Evolutionary conservation across 2,888 invertebrate genomes (phyloP).

Genomic region (Lymantria monacha): DNA sequence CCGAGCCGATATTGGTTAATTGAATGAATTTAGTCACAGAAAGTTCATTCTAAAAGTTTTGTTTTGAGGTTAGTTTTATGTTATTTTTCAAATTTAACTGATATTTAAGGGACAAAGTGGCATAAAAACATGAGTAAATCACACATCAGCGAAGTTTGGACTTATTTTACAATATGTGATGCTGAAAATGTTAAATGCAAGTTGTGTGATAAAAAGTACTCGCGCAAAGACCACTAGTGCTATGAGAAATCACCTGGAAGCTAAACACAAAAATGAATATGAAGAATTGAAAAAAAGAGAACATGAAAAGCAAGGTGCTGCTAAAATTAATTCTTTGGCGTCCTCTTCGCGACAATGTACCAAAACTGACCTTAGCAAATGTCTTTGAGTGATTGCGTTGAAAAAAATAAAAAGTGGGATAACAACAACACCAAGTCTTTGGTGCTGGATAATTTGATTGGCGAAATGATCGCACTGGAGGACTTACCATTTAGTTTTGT

Average conservation of each 20-base stretch:
- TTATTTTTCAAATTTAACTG: too few species aligned
- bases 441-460: constrained; percentile 5
- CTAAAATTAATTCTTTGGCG: constrained; percentile 11
- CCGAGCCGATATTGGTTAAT: too few species aligned
- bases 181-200: too few species aligned
- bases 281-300: constrained; percentile 8
- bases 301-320: constrained; percentile 8
- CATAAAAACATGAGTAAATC: too few species aligned
- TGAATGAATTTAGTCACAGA: too few species aligned
- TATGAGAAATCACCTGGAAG: constrained; percentile 14
- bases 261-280: constrained; percentile 13
- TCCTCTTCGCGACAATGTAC: constrained; percentile 13
- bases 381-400: constrained; percentile 1
- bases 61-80: too few species aligned
- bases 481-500: constrained; percentile 25
- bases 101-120: too few species aligned
- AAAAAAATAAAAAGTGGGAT: constrained; percentile 12
- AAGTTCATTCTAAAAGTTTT: too few species aligned
- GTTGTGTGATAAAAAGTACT: constrained; percentile 18
- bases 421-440: constrained; percentile 10
- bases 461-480: constrained; percentile 24
- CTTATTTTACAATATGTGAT: too few species aligned
- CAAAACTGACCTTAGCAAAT: constrained; percentile 12
- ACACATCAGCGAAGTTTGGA: too few species aligned
- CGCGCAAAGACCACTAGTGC: constrained; percentile 16